These are phyloP conservation scores for Chalcosyrphus nemorum DNA, from an alignment of 2,888 invertebrate species.

Conservation along the genomic window DNA sequence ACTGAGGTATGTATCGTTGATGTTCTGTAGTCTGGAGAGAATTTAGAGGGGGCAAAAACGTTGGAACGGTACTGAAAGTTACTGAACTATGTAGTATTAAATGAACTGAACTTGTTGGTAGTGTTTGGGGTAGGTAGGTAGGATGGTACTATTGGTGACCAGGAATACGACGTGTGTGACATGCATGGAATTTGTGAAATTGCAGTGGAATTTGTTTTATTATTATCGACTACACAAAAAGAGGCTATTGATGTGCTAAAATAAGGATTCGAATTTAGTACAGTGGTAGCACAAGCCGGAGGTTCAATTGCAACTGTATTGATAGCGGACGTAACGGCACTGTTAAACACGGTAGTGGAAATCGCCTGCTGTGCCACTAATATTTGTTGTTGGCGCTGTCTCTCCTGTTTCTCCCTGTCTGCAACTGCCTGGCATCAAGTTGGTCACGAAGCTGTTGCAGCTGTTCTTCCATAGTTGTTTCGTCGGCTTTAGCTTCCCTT, in stretches of 20 bases:
- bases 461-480: too few species aligned
- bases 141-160: background rate
- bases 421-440: too few species aligned
- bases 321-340: background rate
- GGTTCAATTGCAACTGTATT: background rate
- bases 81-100: background rate
- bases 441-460: too few species aligned
- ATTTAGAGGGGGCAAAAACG: slow-evolving; percentile 48
- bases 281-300: background rate
- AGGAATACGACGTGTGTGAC: background rate
- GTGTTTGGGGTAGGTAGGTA: background rate
- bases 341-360: background rate
- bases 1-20: background rate
- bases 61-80: background rate
- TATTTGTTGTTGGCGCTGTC: too few species aligned
- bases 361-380: too few species aligned
- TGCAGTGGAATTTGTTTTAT: background rate
- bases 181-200: background rate
- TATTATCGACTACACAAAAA: background rate
- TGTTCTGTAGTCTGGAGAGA: background rate
- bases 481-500: too few species aligned
- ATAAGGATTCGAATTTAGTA: background rate
- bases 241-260: background rate
- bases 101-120: background rate
- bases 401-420: too few species aligned